Evolutionary conservation across 2,888 invertebrate genomes (phyloP), one percentile per base, ranked within the genome.

Genomic region (Catonia carolina): DNA sequence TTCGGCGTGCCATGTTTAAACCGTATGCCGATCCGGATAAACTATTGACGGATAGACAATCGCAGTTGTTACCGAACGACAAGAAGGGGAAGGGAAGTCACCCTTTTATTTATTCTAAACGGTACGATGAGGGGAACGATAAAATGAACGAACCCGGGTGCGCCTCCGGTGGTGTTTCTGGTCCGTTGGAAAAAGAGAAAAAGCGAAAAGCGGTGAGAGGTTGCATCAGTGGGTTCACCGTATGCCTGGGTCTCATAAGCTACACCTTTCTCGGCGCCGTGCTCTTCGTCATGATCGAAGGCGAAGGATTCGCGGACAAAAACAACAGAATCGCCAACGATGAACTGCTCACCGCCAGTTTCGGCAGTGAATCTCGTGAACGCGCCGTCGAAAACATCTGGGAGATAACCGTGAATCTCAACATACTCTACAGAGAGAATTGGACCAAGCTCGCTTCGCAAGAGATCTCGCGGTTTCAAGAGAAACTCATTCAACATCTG

Each of bases 341-440:
- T 23, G 22, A 10, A 3, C 8, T 22, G 2, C 2, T 7, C 2
- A 45, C 14, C 2, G n/a, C 45, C 2, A 22, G 8, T 8, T 54
- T 61, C 6, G 61, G 76, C 52, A 76, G 79, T 63, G 81, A 81
- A 64, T 81, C 81, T 22, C 74, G 84, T 41, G 78, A 79, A 48
- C 77, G 77, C 68, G 87, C 89, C 12, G 89, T 90, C 48, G 89
- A 89, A 74, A 89, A 86, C 72, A 88, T 94, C 69, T 93, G 93
- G 93, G 86, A 91, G 71, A 87, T 92, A 61, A 93, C 93, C 2
- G 86, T 86, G 63, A 85, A 85, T 59, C 74, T 91, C 64, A 92
- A 93, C 75, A 89, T 94, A 68, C 79, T 94, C 63, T 89, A 91
- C 72, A 82, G 85, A 71, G 87, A 89, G 69, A 92, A 93, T 74